These are phyloP conservation scores for Pseudomyrmex flavicornis DNA, from an alignment of 1,140 invertebrate species.

Conservation along the genomic window DNA sequence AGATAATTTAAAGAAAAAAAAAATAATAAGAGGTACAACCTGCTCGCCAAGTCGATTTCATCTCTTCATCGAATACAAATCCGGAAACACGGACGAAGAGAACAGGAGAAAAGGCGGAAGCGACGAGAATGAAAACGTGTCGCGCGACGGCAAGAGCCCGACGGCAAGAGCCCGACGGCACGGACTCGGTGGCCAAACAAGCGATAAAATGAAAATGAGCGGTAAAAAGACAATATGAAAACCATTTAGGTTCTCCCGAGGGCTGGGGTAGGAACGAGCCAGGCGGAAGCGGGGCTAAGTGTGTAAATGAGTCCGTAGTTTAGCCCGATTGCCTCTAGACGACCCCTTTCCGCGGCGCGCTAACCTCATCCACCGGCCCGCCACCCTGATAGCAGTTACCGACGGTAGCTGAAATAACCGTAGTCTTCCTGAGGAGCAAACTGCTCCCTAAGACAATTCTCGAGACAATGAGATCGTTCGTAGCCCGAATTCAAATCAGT, in stretches of 20 bases:
- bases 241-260: conserved; percentile 78
- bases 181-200: conserved; percentile 80
- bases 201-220: conserved; percentile 85
- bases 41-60: neutral
- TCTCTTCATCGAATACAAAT: conserved; percentile 27
- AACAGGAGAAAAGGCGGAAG: neutral
- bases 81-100: neutral
- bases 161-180: conserved; percentile 60
- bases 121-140: conserved; percentile 53
- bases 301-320: conserved; percentile 84
- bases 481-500: conserved; percentile 72
- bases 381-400: conserved; percentile 65
- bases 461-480: conserved; percentile 69
- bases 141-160: conserved; percentile 48
- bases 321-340: conserved; percentile 81
- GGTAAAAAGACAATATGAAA: conserved; percentile 86
- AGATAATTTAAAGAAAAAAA: neutral
- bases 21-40: neutral
- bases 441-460: conserved; percentile 69
- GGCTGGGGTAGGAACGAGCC: conserved; percentile 71
- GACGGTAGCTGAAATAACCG: conserved; percentile 69
- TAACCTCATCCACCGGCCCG: conserved; percentile 71
- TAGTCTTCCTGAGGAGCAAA: conserved; percentile 62
- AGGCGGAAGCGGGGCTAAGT: conserved; percentile 78
- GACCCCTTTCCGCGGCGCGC: conserved; percentile 75